Evolutionary conservation across 2,113 vertebrate genomes (phyloP), one percentile per base, ranked within the genome.

Genomic region (Anseranas semipalmata): DNA sequence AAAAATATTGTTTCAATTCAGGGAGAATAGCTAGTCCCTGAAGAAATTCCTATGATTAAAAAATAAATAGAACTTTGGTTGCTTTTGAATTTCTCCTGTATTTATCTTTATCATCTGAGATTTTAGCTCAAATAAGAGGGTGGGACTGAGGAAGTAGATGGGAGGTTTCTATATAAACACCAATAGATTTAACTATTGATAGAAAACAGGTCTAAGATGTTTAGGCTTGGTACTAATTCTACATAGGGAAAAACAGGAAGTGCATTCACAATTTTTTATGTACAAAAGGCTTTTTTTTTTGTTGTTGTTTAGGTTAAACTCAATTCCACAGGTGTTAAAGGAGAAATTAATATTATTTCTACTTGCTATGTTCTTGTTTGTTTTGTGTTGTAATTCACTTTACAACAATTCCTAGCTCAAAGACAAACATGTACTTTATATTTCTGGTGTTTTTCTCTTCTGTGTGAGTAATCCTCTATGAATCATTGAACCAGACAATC

Each of bases 11-110:
- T 30, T 90, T 66, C 3, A 6, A 66, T 66, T 86, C 75, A 67
- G 59, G 60, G 35, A 95, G 21, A 65, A 41, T 82, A 70, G 11
- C 24, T 56, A 45, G 50, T 86, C 66, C 83, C 65, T 83, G 19
- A 93, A 94, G 56, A 96, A 92, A 95, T 84, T 52, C 66, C 37
- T 77, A 25, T 93, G 81, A 91, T 83, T 95, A 94, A 97, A 95
- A 77, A 95, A 43, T 83, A 93, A 95, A 81, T 68, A 72, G 43
- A 92, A 37, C 58, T 70, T 67, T 83, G 22, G 32, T 89, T 94
- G 70, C 65, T 91, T 96, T 95, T 77, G 53, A 93, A 48, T 87
- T 81, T 87, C 25, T 84, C 15, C 35, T 35, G 1, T 68, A 12
- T 65, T 89, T 91, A 6, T 50, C 83, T 85, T 90, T 85, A 41